Percentiles rank a stretch among this genome's conserved stretches.
phyloP scores from a whole-genome alignment of 2,888 invertebrate genomes.

The Hesperia comma region DNA sequence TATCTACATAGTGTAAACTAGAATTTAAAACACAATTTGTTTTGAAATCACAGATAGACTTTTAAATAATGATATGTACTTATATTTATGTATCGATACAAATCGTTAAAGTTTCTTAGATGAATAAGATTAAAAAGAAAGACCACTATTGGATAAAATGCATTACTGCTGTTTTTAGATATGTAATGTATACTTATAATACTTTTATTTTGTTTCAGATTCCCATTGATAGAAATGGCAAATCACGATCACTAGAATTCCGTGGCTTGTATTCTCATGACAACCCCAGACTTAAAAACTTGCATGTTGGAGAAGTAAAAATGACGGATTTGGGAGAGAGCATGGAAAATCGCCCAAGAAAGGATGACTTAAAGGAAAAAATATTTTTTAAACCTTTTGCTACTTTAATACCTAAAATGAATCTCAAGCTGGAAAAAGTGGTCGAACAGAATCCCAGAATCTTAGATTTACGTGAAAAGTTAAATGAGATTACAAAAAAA shows the following conservation, averaged over 20 bases:
- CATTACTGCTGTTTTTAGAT: too few species aligned
- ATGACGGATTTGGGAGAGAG: conserved; percentile 53
- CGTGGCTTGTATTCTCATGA: conserved; percentile 66
- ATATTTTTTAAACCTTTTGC: conserved; percentile 66
- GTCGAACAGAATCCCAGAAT: conserved; percentile 76
- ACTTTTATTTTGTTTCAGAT: conserved; percentile 66
- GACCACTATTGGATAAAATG: too few species aligned
- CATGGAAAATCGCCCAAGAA: conserved; percentile 54
- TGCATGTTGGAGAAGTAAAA: conserved; percentile 59
- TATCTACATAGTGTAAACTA: too few species aligned
- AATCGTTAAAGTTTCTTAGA: too few species aligned
- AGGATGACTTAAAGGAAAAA: conserved; percentile 64
- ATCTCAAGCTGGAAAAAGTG: conserved; percentile 70
- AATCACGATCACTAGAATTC: conserved; percentile 69
- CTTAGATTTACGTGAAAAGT: conserved; percentile 74
- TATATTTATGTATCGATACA: too few species aligned
- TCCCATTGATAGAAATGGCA: conserved; percentile 76
- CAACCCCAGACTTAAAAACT: conserved; percentile 62
- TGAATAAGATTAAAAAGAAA: too few species aligned
- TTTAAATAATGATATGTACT: too few species aligned
- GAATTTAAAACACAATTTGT: too few species aligned
- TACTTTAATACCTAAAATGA: conserved; percentile 78
- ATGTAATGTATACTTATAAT: background rate
- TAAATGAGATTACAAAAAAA: conserved; percentile 76
- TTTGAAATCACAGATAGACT: too few species aligned